phyloP scores from a whole-genome alignment of 2,113 vertebrate species.

The Lagopus muta region DNA sequence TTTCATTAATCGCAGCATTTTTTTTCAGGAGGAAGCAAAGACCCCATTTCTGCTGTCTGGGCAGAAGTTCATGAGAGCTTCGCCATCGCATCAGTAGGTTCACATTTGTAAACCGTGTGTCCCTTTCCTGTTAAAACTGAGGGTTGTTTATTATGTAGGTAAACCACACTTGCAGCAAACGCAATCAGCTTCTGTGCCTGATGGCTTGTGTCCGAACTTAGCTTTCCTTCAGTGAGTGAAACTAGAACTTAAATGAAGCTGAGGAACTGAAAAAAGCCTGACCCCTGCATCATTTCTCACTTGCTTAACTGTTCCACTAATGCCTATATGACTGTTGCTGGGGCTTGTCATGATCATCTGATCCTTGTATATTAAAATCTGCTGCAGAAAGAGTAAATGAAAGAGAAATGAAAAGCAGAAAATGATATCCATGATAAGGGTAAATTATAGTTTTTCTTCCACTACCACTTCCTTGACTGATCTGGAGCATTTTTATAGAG shows the following conservation, averaged over 20 bases:
- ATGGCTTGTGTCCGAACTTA: not conserved
- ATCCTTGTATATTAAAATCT: not conserved
- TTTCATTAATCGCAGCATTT: not conserved
- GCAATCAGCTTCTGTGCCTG: accelerated
- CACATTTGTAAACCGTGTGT: not conserved
- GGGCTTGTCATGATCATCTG: not conserved
- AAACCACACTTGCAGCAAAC: not conserved
- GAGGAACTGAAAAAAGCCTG: not conserved
- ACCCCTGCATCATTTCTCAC: not conserved
- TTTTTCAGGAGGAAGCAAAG: not conserved
- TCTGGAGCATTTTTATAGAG: not conserved
- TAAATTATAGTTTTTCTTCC: not conserved
- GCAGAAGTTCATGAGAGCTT: not conserved
- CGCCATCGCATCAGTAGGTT: accelerated
- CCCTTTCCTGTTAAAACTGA: not conserved
- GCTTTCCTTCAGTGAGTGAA: not conserved
- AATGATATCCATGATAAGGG: not conserved
- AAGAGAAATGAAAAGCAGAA: no score
- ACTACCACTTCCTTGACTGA: accelerated
- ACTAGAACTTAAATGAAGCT: not conserved
- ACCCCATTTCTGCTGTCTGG: not conserved
- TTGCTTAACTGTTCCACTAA: not conserved
- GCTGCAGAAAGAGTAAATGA: not conserved
- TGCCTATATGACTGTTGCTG: accelerated
- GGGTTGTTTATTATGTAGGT: not conserved